Evolutionary conservation across 2,797 vertebrate species (phyloP), one percentile per base, ranked within the genome.

Genomic region (Mormyrops attenuatus): DNA sequence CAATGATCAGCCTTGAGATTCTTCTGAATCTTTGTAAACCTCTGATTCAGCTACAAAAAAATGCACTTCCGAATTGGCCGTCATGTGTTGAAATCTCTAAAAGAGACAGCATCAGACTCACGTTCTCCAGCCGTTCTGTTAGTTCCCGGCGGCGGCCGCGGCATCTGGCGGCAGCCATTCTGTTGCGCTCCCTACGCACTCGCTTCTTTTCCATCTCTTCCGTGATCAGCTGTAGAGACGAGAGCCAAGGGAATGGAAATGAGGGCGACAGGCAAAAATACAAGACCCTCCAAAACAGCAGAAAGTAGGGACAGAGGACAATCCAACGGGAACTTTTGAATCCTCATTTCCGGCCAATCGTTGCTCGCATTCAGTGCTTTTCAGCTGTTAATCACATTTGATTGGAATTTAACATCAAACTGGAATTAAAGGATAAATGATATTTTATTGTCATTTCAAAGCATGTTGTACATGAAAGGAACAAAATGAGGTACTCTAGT

Each of bases 151-250:
- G 95, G 3, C 96, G 93, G 90, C 96, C 95, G 50, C 96, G 94
- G 90, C 96, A 97, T 90, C 95, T 96, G 13, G 96, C 96, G 0
- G 96, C 96, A 0, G 96, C 96, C 90, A 96, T 80, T 90, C 96
- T 96, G 92, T 97, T 97, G 69, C 96, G 90, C 90, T 97, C 96
- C 0, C 96, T 93, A 44, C 96, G 93, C 73, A 95, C 92, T 88
- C 94, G 91, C 66, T 95, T 95, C 44, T 95, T 94, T 90, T 96
- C 96, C 90, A 94, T 94, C 88, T 97, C 96, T 89, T 96, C 95
- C 0, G 92, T 89, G 2, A 93, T 94, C 85, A 93, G 90, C 96
- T 96, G 87, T 13, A 66, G 52, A 77, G 53, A 89, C 22, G 5
- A 50, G 87, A 44, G 11, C 26, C 50, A 87, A 80, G 86, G 87